Base-by-base conservation (phyloP, 2,113 vertebrate genomes). In the Meleagris gallopavo region DNA sequence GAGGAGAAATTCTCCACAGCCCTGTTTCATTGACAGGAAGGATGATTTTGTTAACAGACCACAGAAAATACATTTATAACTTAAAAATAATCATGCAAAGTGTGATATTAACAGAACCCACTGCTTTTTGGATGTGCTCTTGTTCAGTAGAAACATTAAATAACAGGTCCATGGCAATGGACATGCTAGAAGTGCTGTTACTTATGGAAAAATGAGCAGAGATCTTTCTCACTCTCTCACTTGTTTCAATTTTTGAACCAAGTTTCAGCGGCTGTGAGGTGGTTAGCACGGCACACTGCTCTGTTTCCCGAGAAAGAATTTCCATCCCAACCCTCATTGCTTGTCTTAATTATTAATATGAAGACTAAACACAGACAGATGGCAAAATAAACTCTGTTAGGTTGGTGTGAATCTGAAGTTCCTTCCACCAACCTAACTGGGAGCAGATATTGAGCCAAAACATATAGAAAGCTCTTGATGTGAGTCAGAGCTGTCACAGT, bases 361-460 rank as follows among this genome's bases (percentile, higher is more conserved):
- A 95, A 94, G 87, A 90, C 88, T 93, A 94, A 91, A 95, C 93
- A 95, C 90, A 92, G 93, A 95, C 90, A 95, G 90, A 93, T 86
- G 94, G 88, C 83, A 95, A 97, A 95, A 97, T 95, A 94, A 95
- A 95, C 80, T 91, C 57, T 90, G 85, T 70, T 86, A 86, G 65
- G 76, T 88, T 93, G 86, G 76, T 96, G 93, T 90, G 88, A 94
- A 95, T 78, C 83, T 88, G 83, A 80, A 95, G 85, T 93, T 95
- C 80, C 77, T 94, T 94, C 88, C 76, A 93, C 90, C 88, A 91
- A 11, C 86, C 48, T 54, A 93, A 84, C 57, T 88, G 57, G 85
- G 80, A 83, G 85, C 40, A 93, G 73, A 88, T 84, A 91, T 3
- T 88, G 72, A 94, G 94, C 91, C 93, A 95, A 97, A 93, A 88